Evolutionary conservation across 2,888 invertebrate genomes (phyloP), one percentile per base, ranked within the genome.

Genomic region (Liodrosophila aerea): DNA sequence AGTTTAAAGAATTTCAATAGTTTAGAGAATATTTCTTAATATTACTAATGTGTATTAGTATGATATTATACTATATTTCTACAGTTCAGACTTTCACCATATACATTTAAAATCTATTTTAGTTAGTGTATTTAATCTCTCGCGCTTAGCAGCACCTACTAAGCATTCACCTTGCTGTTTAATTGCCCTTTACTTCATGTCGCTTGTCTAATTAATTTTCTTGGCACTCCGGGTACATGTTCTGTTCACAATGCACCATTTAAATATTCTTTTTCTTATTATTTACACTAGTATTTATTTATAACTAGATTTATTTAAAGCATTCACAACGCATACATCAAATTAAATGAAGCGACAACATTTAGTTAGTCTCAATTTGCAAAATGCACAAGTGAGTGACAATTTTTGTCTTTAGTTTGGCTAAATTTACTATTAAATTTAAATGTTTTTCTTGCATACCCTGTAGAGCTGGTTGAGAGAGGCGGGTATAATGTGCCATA

Each of bases 351-450:
- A 15, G 47, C 54, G 43, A 27, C 31, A 43, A 47, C 15, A 27
- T 18, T 39, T 47, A 41, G 16, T 39, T 30, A 34, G 41, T 39
- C 54, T 54, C 57, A 54, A 44, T 63, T 63, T 58, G 71, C 41
- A 47, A 47, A 37, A 22, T n/a, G 53, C 45, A 37, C 57, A 40
- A 54, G 36, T 46, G 57, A 40, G 47, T 72, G 77, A 64, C 69
- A 76, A 63, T 75, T 65, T 68, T 45, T 15, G n/a, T 29, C 31
- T 34, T 16, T 64, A 22, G 22, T 22, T 5, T 22, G 2, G 47
- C 59, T 72, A 64, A 83, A 80, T 80, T 80, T 80, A 65, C 58
- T 61, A 65, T 70, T 66, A 73, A 80, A 76, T 72, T 64, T 64
- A 43, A 61, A 16, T 68, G 64, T 76, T 76, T 70, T 63, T 70